Evolutionary conservation across 1,140 invertebrate species (phyloP), one percentile per base, ranked within the genome.

Genomic region (Acyrthosiphon pisum): DNA sequence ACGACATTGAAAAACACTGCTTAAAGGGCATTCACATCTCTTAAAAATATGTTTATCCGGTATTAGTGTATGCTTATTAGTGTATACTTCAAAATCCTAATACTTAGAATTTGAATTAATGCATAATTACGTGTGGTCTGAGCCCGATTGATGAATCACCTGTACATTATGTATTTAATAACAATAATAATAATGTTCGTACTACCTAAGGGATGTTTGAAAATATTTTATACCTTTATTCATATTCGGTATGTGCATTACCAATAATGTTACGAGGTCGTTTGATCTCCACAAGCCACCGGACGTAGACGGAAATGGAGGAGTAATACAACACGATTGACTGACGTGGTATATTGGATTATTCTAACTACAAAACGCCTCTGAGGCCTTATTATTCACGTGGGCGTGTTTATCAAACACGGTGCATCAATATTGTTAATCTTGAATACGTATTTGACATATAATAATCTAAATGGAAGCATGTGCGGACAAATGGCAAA

Each of bases 191-290:
- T 41, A 41, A 41, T 41, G 4, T 4, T 76, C n/a, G 3, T n/a
- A 76, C 30, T n/a, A 23, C 14, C 30, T 2, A 14, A 76, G 30
- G n/a, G 30, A n/a, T 6, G 14, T 76, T 76, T n/a, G 14, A 8
- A 76, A 76, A 76, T 76, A 76, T 76, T n/a, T 76, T 76, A 76
- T 76, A 76, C 60, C 60, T 76, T 76, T 76, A 76, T 6, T 35
- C 60, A 30, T 76, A 76, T 18, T 35, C 60, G 60, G 14, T 18
- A 76, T 76, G 60, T 76, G 20, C 30, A 76, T 76, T 76, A 76
- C 30, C 60, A 76, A 76, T 76, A 76, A 76, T 7, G 60, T n/a
- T 76, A n/a, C 3, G 60, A 76, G 60, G 30, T 76, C 30, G 60
- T 76, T 76, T 76, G 60, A 76, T 76, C 60, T 76, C 18, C 60